A percentile compares a stretch with the other conserved stretches of the same genome.
Conservation (phyloP, 2,797 vertebrate species). For the Siniperca obscura region DNA sequence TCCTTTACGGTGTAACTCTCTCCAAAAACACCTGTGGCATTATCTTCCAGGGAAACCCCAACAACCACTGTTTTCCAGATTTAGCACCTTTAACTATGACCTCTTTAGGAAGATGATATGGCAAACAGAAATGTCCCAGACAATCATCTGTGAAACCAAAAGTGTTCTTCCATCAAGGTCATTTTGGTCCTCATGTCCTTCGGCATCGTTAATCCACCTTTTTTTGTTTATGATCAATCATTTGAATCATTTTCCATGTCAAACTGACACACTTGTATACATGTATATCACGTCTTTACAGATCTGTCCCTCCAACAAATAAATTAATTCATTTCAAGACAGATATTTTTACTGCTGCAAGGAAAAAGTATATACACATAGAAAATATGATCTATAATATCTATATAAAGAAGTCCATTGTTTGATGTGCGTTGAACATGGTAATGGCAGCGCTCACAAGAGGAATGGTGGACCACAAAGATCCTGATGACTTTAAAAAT, state of each 20-base stretch:
- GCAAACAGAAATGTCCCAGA: constrained; percentile 42
- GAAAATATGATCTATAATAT: constrained; percentile 59
- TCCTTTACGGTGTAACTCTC: constrained; percentile 39
- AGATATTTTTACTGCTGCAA: constrained; percentile 48
- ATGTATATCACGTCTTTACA: constrained; percentile 32
- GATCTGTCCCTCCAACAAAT: constrained; percentile 77
- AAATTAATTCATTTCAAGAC: constrained; percentile 79
- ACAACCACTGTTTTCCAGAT: constrained; percentile 52
- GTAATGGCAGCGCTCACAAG: constrained; percentile 30
- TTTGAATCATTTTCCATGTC: constrained; percentile 31
- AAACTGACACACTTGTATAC: constrained; percentile 23
- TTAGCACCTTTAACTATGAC: constrained; percentile 59
- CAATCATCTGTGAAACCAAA: constrained; percentile 26
- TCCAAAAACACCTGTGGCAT: constrained; percentile 63
- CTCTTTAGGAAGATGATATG: constrained; percentile 35
- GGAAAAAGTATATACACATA: constrained; percentile 62
- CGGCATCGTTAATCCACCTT: constrained; percentile 16
- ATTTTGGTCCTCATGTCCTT: constrained; percentile 54
- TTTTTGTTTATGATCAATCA: constrained; percentile 1
- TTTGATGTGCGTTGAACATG: constrained; percentile 45
- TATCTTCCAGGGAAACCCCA: constrained; percentile 67
- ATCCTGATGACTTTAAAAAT: constrained; percentile 44
- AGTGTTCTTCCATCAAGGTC: constrained; percentile 44
- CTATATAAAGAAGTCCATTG: constrained; percentile 52
- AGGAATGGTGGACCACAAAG: constrained; percentile 46